Conservation (phyloP, 2,797 vertebrate genomes). For the Hapalemur alaotrensis region DNA sequence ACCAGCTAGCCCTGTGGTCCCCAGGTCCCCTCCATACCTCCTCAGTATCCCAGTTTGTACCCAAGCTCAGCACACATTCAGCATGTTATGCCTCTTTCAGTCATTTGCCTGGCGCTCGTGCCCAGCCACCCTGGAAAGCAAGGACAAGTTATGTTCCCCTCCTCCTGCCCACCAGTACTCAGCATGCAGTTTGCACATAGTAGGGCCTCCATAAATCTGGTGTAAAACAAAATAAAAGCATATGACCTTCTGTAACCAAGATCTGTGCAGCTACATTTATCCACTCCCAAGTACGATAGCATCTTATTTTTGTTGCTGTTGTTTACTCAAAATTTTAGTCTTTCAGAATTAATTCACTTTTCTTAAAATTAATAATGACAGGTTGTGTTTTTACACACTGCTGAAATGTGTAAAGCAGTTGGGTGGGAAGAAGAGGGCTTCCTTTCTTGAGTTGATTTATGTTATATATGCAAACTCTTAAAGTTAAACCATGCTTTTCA, state of each 20-base stretch:
- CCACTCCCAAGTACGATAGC: background rate
- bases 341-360: slow-evolving; percentile 77
- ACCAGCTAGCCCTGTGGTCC: background rate
- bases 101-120: background rate
- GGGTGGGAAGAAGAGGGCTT: slow-evolving; percentile 51
- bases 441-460: slow-evolving; percentile 79
- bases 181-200: background rate
- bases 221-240: background rate
- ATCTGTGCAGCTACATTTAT: background rate
- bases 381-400: slow-evolving; percentile 77
- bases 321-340: slow-evolving; percentile 69
- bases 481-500: slow-evolving; percentile 83
- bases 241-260: background rate
- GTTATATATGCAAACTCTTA: slow-evolving; percentile 79
- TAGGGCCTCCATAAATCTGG: background rate
- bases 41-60: background rate
- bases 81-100: background rate
- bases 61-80: background rate
- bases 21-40: background rate
- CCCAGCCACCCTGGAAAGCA: background rate
- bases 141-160: background rate
- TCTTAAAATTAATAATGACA: slow-evolving; percentile 79
- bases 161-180: background rate
- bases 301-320: slow-evolving; percentile 63
- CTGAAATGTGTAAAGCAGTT: slow-evolving; percentile 76